Evolutionary conservation across 2,113 vertebrate genomes (phyloP), one percentile per base, ranked within the genome.

Genomic region (Vidua macroura): DNA sequence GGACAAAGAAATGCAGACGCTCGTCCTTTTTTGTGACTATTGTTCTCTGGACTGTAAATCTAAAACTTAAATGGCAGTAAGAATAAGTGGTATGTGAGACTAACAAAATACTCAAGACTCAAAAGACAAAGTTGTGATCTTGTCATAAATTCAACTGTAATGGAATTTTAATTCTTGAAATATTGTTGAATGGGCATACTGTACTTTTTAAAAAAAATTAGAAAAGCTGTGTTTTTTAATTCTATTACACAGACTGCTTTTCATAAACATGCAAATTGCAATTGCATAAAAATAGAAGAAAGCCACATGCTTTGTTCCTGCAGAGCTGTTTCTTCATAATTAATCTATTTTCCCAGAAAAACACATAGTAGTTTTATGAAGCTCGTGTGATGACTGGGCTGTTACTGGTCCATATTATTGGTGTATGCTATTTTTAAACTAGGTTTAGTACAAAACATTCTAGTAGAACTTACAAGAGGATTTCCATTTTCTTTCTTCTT

Each of bases 331-430:
- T 90, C 79, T 93, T 88, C 58, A n/a, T 80, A 52, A 82, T 63
- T 68, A 39, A 53, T 90, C 13, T 80, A 5, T 90, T 89, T 96
- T 95, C 62, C 53, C 30, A n/a, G 85, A 92, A 94, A 86, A 77
- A 69, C 44, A 49, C 28, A 15, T 46, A 24, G 59, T 76, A 80
- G 28, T 83, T 83, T 76, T 70, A 53, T 3, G 4, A 63, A 92
- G 39, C 72, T 83, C 30, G 31, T 73, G 67, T 37, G 88, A 30
- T 92, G 59, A 70, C 83, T 62, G 59, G 88, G 37, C 37, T 77
- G 28, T 83, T 80, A 39, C 44, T 92, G 11, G n/a, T 80, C 59
- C 69, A 17, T 86, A 46, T 66, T 88, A 49, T 85, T 87, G 49
- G 24, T 27, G 41, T 60, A 17, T 33, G 13, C 68, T 93, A 51